A percentile compares a stretch with the other conserved stretches of the same genome.
Conservation (phyloP, 2,888 invertebrate genomes). For the Tortricodes alternella region DNA sequence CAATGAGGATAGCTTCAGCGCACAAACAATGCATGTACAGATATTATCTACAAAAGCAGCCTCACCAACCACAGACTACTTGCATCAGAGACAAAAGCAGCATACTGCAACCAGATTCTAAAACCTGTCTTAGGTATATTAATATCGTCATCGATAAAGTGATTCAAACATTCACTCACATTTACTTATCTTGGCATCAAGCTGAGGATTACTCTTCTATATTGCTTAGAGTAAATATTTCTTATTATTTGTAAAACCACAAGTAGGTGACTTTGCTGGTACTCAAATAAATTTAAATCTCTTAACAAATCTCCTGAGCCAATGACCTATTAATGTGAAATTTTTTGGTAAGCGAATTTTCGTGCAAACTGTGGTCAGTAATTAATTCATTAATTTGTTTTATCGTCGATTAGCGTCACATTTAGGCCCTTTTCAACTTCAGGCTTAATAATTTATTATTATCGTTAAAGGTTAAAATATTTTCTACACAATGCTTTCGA, state of each 20-base stretch:
- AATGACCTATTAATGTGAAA: no score
- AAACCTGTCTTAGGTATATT: neutral
- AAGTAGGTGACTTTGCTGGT: conserved; percentile 19
- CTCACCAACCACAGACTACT: conserved; percentile 13
- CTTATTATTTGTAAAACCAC: conserved; percentile 20
- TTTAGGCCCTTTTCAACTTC: conserved; percentile 1
- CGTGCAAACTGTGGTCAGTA: neutral
- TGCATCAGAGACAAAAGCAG: neutral
- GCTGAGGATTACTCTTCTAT: conserved; percentile 32
- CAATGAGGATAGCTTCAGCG: conserved; percentile 40
- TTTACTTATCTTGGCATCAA: conserved; percentile 29
- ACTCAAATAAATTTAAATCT: conserved; percentile 18
- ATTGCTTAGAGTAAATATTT: conserved; percentile 31
- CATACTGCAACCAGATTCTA: neutral
- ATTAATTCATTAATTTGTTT: conserved; percentile 1
- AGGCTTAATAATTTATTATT: neutral
- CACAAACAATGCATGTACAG: conserved; percentile 33
- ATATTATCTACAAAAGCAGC: conserved; percentile 19
- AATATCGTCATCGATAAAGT: neutral
- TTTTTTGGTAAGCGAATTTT: neutral
- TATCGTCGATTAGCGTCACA: conserved; percentile 1
- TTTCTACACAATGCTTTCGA: neutral
- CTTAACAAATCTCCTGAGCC: no score
- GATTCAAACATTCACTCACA: conserved; percentile 15
- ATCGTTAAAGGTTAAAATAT: neutral